Base-by-base conservation (phyloP, 1,140 invertebrate genomes). In the Ips typographus region DNA sequence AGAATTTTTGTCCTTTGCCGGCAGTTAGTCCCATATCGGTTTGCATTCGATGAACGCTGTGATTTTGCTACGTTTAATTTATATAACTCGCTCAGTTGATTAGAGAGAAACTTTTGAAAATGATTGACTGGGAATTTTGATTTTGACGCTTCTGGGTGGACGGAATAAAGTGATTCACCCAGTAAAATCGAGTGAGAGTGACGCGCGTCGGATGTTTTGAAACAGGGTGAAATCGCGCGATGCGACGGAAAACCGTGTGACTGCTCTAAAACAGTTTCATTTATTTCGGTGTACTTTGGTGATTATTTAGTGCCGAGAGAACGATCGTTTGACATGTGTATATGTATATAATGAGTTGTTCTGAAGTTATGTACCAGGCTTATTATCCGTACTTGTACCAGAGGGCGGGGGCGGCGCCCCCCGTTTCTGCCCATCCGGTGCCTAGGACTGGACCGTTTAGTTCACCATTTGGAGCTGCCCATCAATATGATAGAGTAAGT, bases 311-410 rank as follows among this genome's bases (percentile, higher is more conserved):
- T 70, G 68, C 71, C 65, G 44, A 65, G 37, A 60, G 56, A 52
- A 22, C 65, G 53, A 62, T 57, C 57, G 47, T 71, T 72, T 73
- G 69, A 65, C 63, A 77, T 77, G 76, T 74, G 73, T 75, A 71
- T 76, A 74, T 77, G 74, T 75, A 75, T 75, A 77, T 75, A 75
- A 85, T 85, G 84, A 84, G 83, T 79, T 85, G 84, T 80, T 82
- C 83, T 76, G 83, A 85, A 80, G 84, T 85, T 76, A 84, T 85
- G 79, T 85, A 85, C 79, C 84, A 85, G 76, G 83, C 83, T 64
- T 85, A 85, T 78, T 84, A 84, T 77, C 83, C 83, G 44, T 85
- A 85, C 74, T 80, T 85, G 70, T 84, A 84, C 74, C 83, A 84
- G 77, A 79, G 83, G 77, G 78, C 79, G 52, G 79, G 79, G 68